A percentile compares a stretch with the other conserved stretches of the same genome.
phyloP scores from a whole-genome alignment of 2,113 vertebrate species.

The Phasianus colchicus region DNA sequence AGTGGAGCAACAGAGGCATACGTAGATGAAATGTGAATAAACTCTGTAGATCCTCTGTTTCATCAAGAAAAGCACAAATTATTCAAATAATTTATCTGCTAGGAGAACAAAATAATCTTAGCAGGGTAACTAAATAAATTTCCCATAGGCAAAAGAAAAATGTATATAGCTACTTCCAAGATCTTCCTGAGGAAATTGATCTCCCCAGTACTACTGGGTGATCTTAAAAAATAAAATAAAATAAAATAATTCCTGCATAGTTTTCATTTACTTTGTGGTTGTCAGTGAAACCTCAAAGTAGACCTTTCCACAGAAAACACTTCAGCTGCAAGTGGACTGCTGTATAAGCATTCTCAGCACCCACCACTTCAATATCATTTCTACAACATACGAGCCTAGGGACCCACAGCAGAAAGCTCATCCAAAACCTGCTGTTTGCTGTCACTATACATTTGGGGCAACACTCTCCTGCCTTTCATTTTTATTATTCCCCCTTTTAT shows the following conservation, averaged over 20 bases:
- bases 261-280: background rate
- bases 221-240: background rate
- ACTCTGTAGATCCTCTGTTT: background rate
- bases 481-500: background rate
- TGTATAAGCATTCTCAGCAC: background rate
- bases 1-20: background rate
- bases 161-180: background rate
- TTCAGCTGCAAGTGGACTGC: background rate
- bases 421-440: background rate
- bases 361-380: background rate
- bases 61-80: background rate
- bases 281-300: background rate
- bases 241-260: background rate
- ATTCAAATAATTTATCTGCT: background rate
- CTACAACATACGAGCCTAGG: background rate
- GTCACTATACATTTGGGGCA: background rate
- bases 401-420: background rate
- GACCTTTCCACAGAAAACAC: background rate
- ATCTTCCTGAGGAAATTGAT: background rate
- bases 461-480: background rate
- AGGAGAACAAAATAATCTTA: background rate
- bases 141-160: constrained; percentile 12
- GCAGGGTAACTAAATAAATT: constrained; percentile 8
- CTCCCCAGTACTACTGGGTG: background rate
- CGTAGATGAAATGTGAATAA: background rate